Base-by-base conservation (phyloP, 53 echinoderm and acorn worm genomes). In the Pentamera pediparva region DNA sequence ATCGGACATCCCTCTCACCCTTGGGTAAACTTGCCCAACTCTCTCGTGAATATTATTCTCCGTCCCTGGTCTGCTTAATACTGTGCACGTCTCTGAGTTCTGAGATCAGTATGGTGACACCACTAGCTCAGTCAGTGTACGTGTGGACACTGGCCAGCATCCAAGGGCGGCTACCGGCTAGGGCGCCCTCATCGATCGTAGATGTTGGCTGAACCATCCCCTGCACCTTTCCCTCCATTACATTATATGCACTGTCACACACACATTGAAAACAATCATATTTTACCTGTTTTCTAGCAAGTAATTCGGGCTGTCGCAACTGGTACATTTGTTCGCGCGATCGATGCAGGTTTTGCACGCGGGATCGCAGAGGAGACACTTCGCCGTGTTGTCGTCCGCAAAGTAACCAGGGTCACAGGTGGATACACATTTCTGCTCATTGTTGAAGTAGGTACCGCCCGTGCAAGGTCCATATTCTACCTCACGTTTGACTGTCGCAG, bases 281-380 rank as follows among this genome's bases (percentile, higher is more conserved):
- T 45, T 83, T 78, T 83, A 96, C 96, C 40, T 80, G 69, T 88
- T 77, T 26, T 55, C 83, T 2, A 70, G 70, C n/a, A 96, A 54
- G 45, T 61, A 96, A 2, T 72, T 48, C 0, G 91, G 85, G 10
- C 80, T 77, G 4, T 72, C 57, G 74, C 96, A 96, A 41, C 96
- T 96, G 3, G 96, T 91, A 36, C 96, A 96, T 12, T 37, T 69
- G 15, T 27, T 54, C 0, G 80, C 15, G 1, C 40, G 4, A 3
- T 32, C 74, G 2, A 24, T n/a, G 28, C 96, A 96, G 0, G 96
- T 91, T 58, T 78, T 73, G 56, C 96, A 96, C 13, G 51, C 26
- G 1, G 51, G 32, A 20, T 6, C 58, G 43, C 96, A 96, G 21
- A 59, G 49, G 22, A 57, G 35, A 48, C 96, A 96, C 20, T 59